These are phyloP conservation scores for Anticlea derivata DNA, from an alignment of 2,888 invertebrate species.

Conservation along the genomic window DNA sequence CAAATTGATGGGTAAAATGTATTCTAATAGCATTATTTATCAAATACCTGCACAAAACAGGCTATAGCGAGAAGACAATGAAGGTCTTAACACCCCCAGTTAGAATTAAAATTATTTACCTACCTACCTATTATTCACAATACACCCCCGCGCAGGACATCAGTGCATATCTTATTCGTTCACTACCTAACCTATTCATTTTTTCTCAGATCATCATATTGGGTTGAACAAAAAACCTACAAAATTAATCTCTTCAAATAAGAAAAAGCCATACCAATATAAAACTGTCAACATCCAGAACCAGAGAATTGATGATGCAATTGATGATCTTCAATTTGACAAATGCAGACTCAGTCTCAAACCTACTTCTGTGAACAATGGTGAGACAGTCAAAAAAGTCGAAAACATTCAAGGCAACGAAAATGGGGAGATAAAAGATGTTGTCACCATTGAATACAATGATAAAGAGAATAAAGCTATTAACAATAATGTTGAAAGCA, in stretches of 20 bases:
- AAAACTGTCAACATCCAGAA: slow-evolving; percentile 42
- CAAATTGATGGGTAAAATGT: no score
- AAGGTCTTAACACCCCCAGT: no score
- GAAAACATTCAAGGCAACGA: background rate
- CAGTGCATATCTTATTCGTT: no score
- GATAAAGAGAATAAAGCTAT: slow-evolving; percentile 28
- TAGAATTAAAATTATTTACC: no score
- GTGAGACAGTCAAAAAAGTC: slow-evolving; percentile 31
- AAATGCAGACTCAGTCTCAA: slow-evolving; percentile 72
- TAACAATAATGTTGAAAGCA: slow-evolving; percentile 15
- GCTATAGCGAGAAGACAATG: no score
- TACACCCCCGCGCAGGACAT: no score
- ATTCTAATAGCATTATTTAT: no score
- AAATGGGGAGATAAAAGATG: slow-evolving; percentile 36
- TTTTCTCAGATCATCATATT: background rate
- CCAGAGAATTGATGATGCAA: slow-evolving; percentile 59
- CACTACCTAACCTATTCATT: background rate
- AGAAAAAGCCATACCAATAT: slow-evolving; percentile 27
- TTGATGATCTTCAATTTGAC: slow-evolving; percentile 64
- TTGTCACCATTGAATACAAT: slow-evolving; percentile 30
- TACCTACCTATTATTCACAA: no score
- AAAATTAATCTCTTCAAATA: slow-evolving; percentile 12
- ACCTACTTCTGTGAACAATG: slow-evolving; percentile 43
- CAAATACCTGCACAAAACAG: no score
- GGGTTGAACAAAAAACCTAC: slow-evolving; percentile 18